Evolutionary conservation across 2,113 vertebrate species (phyloP), one percentile per base, ranked within the genome.

Genomic region (Chaetodon auriga): DNA sequence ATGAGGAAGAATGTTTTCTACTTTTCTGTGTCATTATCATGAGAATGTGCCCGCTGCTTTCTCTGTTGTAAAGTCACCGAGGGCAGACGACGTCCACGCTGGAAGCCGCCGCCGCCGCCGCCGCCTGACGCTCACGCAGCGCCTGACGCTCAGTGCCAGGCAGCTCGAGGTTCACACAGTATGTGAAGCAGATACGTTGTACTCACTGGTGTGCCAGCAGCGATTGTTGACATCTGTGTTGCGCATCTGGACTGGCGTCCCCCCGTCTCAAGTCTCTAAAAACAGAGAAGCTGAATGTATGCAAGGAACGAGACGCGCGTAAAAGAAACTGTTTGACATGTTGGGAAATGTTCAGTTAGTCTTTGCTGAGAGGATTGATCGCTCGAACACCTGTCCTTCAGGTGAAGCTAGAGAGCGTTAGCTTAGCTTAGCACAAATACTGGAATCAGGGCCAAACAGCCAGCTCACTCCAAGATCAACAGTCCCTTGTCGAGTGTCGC

Each of bases 1-100:
- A 87, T 36, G 54, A 85, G 82, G 82, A 80, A 82, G 85, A 85
- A 92, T 94, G 85, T 93, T 94, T 95, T 93, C 80, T 93, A 92
- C 88, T 91, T 76, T 71, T 89, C 74, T 35, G 66, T 87, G 64
- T 87, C 48, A 11, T 87, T 82, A 75, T 90, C 46, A 87, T 90
- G 78, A 88, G 80, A 88, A 90, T 75, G 77, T 80, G 83, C 77
- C 78, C 81, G 41, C 78, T 55, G 77, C 84, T 91, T 90, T 90
- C 65, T 73, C 69, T 82, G 81, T 83, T n/a, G 58, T 85, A 63
- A 81, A 77, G 65, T 85, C 81, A 91, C 65, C 78, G 83, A 86
- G 76, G 86, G 82, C 84, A 87, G 89, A 85, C 30, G 18, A 48
- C 85, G 87, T 84, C 63, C 12, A 70, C 78, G 90, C 89, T 77